Evolutionary conservation across 2,888 invertebrate species (phyloP), one percentile per base, ranked within the genome.

Genomic region (Actias luna): DNA sequence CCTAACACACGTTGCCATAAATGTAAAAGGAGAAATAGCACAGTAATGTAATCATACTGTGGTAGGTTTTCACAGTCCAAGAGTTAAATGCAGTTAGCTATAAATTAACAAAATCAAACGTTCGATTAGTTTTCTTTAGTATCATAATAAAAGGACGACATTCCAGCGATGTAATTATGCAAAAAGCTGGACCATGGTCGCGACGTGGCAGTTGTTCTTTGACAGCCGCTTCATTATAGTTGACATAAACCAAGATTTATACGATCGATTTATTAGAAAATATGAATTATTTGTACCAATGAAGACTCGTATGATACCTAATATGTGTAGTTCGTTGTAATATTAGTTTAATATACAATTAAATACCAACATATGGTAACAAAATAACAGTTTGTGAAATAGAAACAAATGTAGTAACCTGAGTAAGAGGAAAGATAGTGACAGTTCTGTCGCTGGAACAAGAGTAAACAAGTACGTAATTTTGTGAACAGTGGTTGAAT

Each of bases 401-500:
- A n/a, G 31, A 8, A 64, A 59, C 50, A 61, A 25, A 61, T 22
- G 46, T 59, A 46, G 42, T 58, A 59, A n/a, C 57, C 55, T 64
- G 50, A 61, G 65, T 60, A 60, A 63, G 62, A 33, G 22, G 58
- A 42, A 22, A 29, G 42, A 14, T 14, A 29, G 35, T 36, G 52
- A 62, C 42, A 62, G 25, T 18, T 58, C 16, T 22, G 39, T 33
- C n/a, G 25, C 5, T 29, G 7, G 55, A 55, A 59, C 35, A 64
- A 63, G 60, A 68, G 67, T 64, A 69, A 69, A 68, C 83, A 84
- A 87, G 86, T 84, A 82, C 84, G 87, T 90, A 88, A 89, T 90
- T 87, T 83, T 83, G 83, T 79, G 89, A 91, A 90, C 91, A 89
- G 84, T 84, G 89, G 91, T 88, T 89, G 83, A 92, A 92, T 92